Evolutionary conservation across 1,140 invertebrate genomes (phyloP), one percentile per base, ranked within the genome.

Genomic region (Charaxes varanes): DNA sequence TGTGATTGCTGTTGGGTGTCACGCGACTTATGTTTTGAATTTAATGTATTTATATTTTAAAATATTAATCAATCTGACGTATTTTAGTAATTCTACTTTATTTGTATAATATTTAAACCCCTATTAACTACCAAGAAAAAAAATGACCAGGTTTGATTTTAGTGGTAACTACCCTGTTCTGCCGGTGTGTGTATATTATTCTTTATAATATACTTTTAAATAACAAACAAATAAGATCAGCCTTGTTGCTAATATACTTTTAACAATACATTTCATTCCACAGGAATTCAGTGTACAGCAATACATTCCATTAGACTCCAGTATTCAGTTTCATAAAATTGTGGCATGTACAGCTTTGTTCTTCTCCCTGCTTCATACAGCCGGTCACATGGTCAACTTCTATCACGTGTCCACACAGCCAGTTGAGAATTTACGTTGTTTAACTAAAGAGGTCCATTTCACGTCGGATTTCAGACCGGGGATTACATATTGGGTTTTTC

Each of bases 301-400:
- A 59, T 99, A 99, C 77, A 97, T 99, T 31, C 98, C 98, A 0
- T 85, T 99, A 8, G 98, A 99, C 73, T 95, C 97, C 0, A 95
- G 98, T 54, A 97, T 99, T 10, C 95, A 97, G 58, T 99, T 99
- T 70, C 98, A 99, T 78, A 99, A 99, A 84, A 97, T 99, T 26
- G 96, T 96, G 0, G 98, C 97, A 0, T 96, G 96, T 61, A 99
- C 97, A 0, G 97, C 96, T 0, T 86, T 98, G 0, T 97, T 99
- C 83, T 99, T 99, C 77, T 94, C 92, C 0, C 78, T 96, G 5
- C 86, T 97, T 1, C 94, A 99, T 62, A 95, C 96, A 0, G 90
- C 97, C 14, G 98, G 98, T 0, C 98, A 99, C 69, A 93, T 98
- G 60, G 94, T 99, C 12, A 99, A 99, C 80, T 99, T 99, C 78